Conservation (phyloP, 2,797 vertebrate species). For the Centroberyx gerrardi region DNA sequence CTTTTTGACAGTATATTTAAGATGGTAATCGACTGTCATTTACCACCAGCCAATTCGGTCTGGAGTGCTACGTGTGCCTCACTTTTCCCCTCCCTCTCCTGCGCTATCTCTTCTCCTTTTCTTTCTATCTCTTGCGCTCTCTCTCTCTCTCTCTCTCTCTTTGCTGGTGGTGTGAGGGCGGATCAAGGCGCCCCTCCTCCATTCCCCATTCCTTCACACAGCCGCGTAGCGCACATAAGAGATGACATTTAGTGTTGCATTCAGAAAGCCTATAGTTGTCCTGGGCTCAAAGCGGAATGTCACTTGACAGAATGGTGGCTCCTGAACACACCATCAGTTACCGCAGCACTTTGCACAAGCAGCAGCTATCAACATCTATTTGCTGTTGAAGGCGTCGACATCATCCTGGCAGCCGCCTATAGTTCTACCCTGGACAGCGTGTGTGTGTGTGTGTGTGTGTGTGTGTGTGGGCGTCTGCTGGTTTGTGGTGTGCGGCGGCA, state of each 20-base stretch:
- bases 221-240: slow-evolving; percentile 4
- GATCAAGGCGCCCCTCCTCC: neutral
- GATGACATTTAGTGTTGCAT: slow-evolving; percentile 26
- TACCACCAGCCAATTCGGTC: slow-evolving; percentile 75
- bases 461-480: no score
- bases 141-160: slow-evolving; percentile 57
- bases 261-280: slow-evolving; percentile 31
- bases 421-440: no score
- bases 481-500: no score
- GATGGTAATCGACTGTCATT: slow-evolving; percentile 85
- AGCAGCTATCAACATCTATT: neutral
- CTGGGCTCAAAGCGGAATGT: neutral
- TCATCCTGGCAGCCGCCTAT: no score
- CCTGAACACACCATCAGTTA: slow-evolving; percentile 6
- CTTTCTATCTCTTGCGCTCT: slow-evolving; percentile 46
- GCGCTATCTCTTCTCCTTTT: slow-evolving; percentile 29
- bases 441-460: no score
- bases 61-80: slow-evolving; percentile 67
- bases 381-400: no score
- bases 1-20: slow-evolving; percentile 86
- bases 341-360: neutral
- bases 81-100: slow-evolving; percentile 35
- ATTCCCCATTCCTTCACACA: neutral
- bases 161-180: slow-evolving; percentile 13
- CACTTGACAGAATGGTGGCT: slow-evolving; percentile 14